phyloP scores from a whole-genome alignment of 1,140 invertebrate genomes.

The Ips typographus region DNA sequence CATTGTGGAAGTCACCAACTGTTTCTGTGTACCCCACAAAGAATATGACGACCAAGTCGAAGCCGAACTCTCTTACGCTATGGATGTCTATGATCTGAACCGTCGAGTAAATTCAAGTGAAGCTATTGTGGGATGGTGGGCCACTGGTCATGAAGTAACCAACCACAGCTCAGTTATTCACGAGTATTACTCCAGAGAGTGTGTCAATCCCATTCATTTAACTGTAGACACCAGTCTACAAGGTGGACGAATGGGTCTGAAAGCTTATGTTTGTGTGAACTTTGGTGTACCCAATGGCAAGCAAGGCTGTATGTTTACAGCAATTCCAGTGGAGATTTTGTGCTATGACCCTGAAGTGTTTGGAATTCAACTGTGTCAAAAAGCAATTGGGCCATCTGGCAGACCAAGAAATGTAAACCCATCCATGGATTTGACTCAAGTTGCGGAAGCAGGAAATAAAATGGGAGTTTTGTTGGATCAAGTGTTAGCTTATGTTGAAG shows the following conservation, averaged over 20 bases:
- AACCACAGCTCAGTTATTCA: constrained; percentile 96
- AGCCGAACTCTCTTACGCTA: constrained; percentile 92
- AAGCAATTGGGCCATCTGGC: constrained; percentile 64
- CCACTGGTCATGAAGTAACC: constrained; percentile 93
- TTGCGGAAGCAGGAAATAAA: constrained; percentile 72
- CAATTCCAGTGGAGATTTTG: constrained; percentile 79
- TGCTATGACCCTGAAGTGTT: constrained; percentile 90
- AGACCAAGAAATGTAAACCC: constrained; percentile 71
- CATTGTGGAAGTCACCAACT: constrained; percentile 94
- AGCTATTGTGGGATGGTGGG: constrained; percentile 96
- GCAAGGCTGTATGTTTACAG: constrained; percentile 95
- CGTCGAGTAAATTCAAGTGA: constrained; percentile 88
- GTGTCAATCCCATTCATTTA: constrained; percentile 90
- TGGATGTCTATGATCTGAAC: constrained; percentile 93
- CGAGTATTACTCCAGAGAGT: constrained; percentile 94
- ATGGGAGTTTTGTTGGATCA: constrained; percentile 76
- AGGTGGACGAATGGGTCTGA: constrained; percentile 80
- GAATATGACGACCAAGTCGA: constrained; percentile 95
- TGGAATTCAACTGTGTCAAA: constrained; percentile 75
- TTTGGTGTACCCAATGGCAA: constrained; percentile 67
- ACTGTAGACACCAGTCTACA: constrained; percentile 89
- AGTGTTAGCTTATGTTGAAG: constrained; percentile 86
- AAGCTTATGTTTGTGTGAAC: constrained; percentile 79
- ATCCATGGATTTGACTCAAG: constrained; percentile 79
- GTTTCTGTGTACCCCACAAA: constrained; percentile 96